Evolutionary conservation across 1,140 invertebrate species (phyloP).

Genomic region (Helicoverpa armigera): DNA sequence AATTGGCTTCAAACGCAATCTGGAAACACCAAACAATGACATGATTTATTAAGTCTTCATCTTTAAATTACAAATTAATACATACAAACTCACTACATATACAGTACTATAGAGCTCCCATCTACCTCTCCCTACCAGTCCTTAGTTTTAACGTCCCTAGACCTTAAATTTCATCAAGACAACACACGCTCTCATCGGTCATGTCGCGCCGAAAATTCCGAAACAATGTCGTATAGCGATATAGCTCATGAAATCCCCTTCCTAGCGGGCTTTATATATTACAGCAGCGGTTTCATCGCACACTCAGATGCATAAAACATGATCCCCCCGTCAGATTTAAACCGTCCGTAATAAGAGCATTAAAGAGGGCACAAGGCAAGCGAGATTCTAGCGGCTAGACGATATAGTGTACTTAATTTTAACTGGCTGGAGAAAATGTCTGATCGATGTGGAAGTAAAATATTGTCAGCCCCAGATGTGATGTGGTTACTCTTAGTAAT

Average conservation of each 20-base stretch:
- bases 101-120: not conserved
- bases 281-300: slow-evolving; percentile 82
- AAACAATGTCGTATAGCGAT: slow-evolving; percentile 75
- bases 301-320: slow-evolving; percentile 85
- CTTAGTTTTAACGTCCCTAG: slow-evolving; percentile 31
- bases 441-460: not conserved
- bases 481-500: not conserved
- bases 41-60: no score
- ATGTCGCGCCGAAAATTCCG: slow-evolving; percentile 53
- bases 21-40: no score
- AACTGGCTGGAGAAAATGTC: slow-evolving; percentile 13
- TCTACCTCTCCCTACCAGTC: slow-evolving; percentile 8
- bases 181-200: slow-evolving; percentile 44
- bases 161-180: slow-evolving; percentile 39
- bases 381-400: slow-evolving; percentile 58
- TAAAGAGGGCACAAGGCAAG: slow-evolving; percentile 66
- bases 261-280: slow-evolving; percentile 78
- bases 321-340: slow-evolving; percentile 84
- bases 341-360: slow-evolving; percentile 85
- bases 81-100: not conserved
- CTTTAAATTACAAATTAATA: no score
- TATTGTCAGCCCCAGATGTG: no score
- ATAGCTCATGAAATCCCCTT: slow-evolving; percentile 79
- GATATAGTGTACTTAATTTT: slow-evolving; percentile 55
- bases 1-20: no score